These are phyloP conservation scores for Lophura nycthemera DNA, from an alignment of 2,113 vertebrate genomes.

Conservation along the genomic window DNA sequence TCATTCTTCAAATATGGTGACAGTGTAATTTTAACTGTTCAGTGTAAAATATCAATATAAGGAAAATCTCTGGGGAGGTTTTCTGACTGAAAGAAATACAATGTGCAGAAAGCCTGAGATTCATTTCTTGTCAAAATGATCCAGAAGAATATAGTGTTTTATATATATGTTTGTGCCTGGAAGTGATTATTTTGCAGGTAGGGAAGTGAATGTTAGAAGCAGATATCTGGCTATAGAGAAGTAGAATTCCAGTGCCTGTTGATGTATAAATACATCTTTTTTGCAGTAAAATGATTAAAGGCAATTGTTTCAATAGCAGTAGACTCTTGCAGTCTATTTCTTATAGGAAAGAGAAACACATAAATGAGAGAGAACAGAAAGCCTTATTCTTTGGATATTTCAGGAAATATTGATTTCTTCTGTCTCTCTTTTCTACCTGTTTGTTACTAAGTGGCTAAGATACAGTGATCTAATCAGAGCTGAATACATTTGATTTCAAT, in stretches of 20 bases:
- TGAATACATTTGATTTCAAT: neutral
- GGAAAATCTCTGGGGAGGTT: neutral
- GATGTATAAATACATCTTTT: neutral
- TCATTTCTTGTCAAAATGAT: neutral
- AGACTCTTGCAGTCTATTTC: neutral
- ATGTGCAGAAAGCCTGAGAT: neutral
- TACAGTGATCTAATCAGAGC: neutral
- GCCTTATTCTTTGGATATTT: neutral
- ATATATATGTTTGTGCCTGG: neutral
- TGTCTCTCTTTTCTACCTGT: neutral
- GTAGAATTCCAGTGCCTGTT: neutral
- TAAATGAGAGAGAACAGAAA: neutral
- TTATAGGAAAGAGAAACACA: neutral
- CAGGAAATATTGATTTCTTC: neutral
- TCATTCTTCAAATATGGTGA: neutral
- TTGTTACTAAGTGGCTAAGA: neutral
- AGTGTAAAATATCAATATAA: neutral
- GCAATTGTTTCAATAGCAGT: neutral
- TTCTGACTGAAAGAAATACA: neutral
- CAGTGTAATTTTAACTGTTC: neutral
- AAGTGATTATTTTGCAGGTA: neutral
- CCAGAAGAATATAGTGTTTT: neutral
- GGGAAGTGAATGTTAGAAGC: neutral
- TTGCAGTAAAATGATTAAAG: neutral
- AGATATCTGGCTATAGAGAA: neutral